Conservation (phyloP, 2,888 invertebrate genomes). For the Nowickia ferox region DNA sequence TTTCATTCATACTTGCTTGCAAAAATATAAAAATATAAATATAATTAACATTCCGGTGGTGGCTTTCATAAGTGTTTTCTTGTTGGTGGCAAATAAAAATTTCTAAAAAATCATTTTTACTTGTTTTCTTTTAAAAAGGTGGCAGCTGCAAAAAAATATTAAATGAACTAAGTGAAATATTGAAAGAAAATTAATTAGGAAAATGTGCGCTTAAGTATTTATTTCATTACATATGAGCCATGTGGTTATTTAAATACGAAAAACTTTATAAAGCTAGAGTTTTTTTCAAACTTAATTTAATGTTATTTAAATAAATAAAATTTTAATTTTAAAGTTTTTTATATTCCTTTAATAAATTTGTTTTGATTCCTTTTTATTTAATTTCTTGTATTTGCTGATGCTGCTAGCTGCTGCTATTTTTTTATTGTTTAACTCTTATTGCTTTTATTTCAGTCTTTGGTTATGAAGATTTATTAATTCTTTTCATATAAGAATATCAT, state of each 20-base stretch:
- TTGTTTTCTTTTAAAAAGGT: constrained; percentile 6
- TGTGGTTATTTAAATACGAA: background rate
- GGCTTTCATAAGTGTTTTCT: constrained; percentile 25
- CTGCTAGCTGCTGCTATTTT: background rate
- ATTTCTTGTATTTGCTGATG: background rate
- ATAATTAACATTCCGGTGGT: constrained; percentile 8
- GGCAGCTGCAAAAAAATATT: background rate
- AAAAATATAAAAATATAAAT: background rate
- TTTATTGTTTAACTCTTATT: constrained; percentile 33
- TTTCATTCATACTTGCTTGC: background rate
- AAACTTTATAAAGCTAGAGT: too few relatives aligned
- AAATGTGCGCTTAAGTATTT: background rate
- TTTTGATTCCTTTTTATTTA: constrained; percentile 8
- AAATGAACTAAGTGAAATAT: constrained; percentile 15
- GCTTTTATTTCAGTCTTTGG: constrained; percentile 55
- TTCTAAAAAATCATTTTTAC: constrained; percentile 21
- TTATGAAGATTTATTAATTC: constrained; percentile 40
- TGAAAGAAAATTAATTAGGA: constrained; percentile 38
- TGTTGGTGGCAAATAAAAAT: constrained; percentile 20
- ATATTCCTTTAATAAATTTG: constrained; percentile 16
- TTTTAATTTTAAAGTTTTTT: background rate
- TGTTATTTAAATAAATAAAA: background rate
- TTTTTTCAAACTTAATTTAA: background rate
- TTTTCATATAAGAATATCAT: constrained; percentile 31
- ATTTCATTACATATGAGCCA: background rate